Evolutionary conservation across 2,797 vertebrate genomes (phyloP), one percentile per base, ranked within the genome.

Genomic region (Etheostoma perlongum): DNA sequence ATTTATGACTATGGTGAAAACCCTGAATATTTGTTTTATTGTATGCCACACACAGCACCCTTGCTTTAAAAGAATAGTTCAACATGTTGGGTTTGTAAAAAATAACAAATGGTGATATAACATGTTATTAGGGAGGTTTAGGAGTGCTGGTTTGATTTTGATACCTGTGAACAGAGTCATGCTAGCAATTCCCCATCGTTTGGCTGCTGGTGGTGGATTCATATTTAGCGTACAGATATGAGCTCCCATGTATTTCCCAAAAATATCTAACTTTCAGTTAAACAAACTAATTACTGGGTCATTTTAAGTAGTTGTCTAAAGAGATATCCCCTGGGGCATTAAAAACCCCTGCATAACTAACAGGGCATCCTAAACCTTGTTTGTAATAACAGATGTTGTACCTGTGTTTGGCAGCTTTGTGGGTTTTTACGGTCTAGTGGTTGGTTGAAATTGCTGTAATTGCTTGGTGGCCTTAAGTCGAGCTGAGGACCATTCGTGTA

Each of bases 371-470:
- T 47, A 15, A 27, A 12, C 15, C 55, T n/a, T 55, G 42, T 55
- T 61, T n/a, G 48, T 48, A 62, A 42, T n/a, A 42, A 49, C 54
- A 74, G 16, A 48, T 51, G 46, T 21, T 0, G 8, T 11, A 40
- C 15, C 21, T 49, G 48, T 47, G 30, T 73, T 59, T 25, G 25
- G 42, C 21, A 19, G 21, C 16, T 76, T 53, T 25, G 30, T 27
- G 13, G n/a, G 16, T 25, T 73, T 73, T 16, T 40, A 33, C 2
- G 11, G 53, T 65, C 16, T 23, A 16, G 15, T 53, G 55, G 59
- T 60, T 18, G 62, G 49, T 78, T 49, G 25, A 52, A 60, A 42
- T 25, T 48, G 36, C 25, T 69, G 27, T 57, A 59, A 64, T 77
- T 53, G 61, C 66, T 52, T 46, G 15, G 53, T 47, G 54, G 58